Evolutionary conservation across 2,797 vertebrate species (phyloP), one percentile per base, ranked within the genome.

Genomic region (Chaunax sp.): DNA sequence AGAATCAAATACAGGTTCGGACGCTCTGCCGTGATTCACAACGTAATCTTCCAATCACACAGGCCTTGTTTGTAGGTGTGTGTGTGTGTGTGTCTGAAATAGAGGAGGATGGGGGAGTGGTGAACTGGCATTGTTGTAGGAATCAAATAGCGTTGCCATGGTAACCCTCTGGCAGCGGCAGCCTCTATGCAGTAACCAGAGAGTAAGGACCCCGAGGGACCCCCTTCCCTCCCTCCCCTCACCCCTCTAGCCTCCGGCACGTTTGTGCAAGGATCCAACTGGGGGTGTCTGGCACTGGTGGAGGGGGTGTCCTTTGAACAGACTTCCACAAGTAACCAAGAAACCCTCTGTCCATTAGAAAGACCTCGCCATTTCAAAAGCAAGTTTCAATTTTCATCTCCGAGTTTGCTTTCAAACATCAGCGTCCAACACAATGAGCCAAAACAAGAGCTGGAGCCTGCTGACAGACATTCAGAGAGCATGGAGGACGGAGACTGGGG

Each of bases 101-200:
- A 49, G 37, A 71, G 72, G 38, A 46, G 63, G 66, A 50, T 28
- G 62, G 56, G 78, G 75, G 51, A 45, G 82, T 45, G 75, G 83
- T 16, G 73, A 63, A 81, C 86, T 70, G 85, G 90, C 89, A 94
- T 94, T 94, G 93, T 93, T 94, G 91, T 86, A 92, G 90, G 90
- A 93, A 94, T 94, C 90, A 89, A 92, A 93, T 87, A 90, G 87
- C 57, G 91, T 95, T 95, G 83, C 92, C 91, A 94, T 94, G 87
- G 90, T 74, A 71, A 95, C 92, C 75, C 72, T 78, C 82, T 86
- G 86, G 91, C 91, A 90, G 86, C 76, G 79, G 90, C 90, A 92
- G 90, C 84, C 91, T 88, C 82, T 90, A 89, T 80, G 88, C 88
- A 83, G 89, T 92, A 94, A 93, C 91, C 89, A 92, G 91, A 91